Evolutionary conservation across 2,888 invertebrate genomes (phyloP), one percentile per base, ranked within the genome.

Genomic region (Hermaeophaga mercurialis): DNA sequence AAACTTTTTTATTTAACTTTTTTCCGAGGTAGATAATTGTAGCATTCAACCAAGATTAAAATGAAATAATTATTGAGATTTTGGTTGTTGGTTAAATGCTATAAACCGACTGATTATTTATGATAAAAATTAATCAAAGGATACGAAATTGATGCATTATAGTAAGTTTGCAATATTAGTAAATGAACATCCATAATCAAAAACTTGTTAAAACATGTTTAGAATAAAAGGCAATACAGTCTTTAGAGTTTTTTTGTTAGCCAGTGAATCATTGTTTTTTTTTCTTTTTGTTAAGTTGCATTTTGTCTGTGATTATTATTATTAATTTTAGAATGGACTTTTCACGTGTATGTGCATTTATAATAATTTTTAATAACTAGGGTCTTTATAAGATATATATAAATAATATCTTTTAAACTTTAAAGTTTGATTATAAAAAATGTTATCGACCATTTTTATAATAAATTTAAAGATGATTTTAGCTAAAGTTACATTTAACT

Each of bases 81-180:
- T 59, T 54, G 54, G 60, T 54, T 36, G 41, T 60, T 59, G 64
- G 59, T 64, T 65, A 63, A 64, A 61, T 56, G 56, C 62, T 59
- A 46, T 48, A 59, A 59, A 56, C 56, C 58, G 57, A 57, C 55
- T 55, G 59, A 59, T 59, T 38, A 52, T 56, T 58, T 53, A 54
- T 50, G 44, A 36, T 47, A 50, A 58, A 45, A 12, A 36, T 46
- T 55, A 56, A 50, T 58, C 52, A 56, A 64, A 64, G 55, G 57
- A 60, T 55, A 60, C 26, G 38, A 38, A 45, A 50, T 53, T 28
- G 28, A 56, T 61, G 56, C 56, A 56, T 59, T 43, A 6, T 59
- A 54, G 45, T 19, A 41, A 41, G 46, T 58, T 56, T 54, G 63
- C 63, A 60, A 58, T 64, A 59, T 60, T 62, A 62, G 62, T 54